Percentiles rank a stretch among this genome's conserved stretches.
Conservation (phyloP, 2,113 vertebrate genomes). For the Xenotilapia flavipinnis region DNA sequence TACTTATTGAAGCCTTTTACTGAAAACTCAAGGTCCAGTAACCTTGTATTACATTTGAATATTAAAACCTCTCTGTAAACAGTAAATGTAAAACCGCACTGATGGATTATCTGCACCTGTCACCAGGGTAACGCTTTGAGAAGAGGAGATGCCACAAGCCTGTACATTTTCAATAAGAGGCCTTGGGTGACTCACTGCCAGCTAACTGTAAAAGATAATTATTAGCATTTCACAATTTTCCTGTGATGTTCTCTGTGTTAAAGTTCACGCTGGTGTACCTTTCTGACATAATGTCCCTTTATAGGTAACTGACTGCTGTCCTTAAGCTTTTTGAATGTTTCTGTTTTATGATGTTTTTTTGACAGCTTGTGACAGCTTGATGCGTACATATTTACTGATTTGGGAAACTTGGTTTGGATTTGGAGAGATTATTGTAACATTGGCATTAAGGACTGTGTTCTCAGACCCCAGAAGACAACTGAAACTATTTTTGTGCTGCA, state of each 20-base stretch:
- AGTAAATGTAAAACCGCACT: not conserved
- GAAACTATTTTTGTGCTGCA: conserved; percentile 30
- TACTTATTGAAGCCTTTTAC: not conserved
- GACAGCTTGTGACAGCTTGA: not conserved
- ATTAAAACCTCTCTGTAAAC: conserved; percentile 4
- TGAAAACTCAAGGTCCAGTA: not conserved
- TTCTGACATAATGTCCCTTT: not conserved
- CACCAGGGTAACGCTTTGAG: not conserved
- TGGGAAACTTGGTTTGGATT: not conserved
- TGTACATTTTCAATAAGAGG: not conserved
- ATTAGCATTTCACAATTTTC: not conserved
- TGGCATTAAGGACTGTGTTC: not conserved
- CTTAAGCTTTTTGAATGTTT: not conserved
- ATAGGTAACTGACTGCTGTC: not conserved
- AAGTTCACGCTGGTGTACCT: not conserved
- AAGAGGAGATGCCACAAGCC: not conserved
- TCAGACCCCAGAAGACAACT: not conserved
- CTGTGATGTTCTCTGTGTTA: not conserved
- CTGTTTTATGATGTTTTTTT: not conserved
- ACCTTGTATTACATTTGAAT: conserved; percentile 4
- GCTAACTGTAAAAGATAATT: not conserved
- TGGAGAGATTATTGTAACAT: not conserved
- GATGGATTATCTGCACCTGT: conserved; percentile 4
- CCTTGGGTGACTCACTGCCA: not conserved
- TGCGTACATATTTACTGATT: not conserved